Base-by-base conservation (phyloP, 2,888 invertebrate species). In the Aproaerema taeniolella region DNA sequence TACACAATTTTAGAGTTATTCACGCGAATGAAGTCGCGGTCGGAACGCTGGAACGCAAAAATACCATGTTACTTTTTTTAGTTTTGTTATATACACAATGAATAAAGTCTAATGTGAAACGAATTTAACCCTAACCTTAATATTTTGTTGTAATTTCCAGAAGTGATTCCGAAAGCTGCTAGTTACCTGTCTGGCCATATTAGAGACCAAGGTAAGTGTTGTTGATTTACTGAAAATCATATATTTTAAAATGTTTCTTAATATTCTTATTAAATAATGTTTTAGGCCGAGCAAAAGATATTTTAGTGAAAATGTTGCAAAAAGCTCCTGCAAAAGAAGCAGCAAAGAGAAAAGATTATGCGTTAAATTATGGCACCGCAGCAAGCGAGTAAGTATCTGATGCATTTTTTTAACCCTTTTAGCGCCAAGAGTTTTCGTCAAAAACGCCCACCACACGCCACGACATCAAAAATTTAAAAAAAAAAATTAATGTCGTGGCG, bases 151-250 rank as follows among this genome's bases (percentile, higher is more conserved):
- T n/a, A 8, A 15, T 15, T 73, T 76, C 24, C 67, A 81, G 80
- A 54, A 25, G 69, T 70, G 0, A 54, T 78, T 10, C 2, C 9
- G 5, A 13, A 2, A n/a, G 2, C 15, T 28, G 61, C 63, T 2
- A 60, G 67, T 41, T 79, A 78, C 42, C 53, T 80, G 32, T 80
- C 81, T 2, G 74, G 60, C 6, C 76, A 68, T 49, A 47, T 59
- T 12, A 66, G 77, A 14, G 78, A 80, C 32, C 58, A 77, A 67
- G 72, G 81, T 79, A 43, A 37, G 50, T n/a, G n/a, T n/a, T n/a
- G n/a, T n/a, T n/a, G n/a, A n/a, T n/a, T n/a, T n/a, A n/a, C n/a
- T n/a, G n/a, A n/a, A n/a, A n/a, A n/a, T n/a, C n/a, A n/a, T n/a
- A n/a, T n/a, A n/a, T n/a, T 49, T 28, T 12, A 20, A 20, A 20